Base-by-base conservation (phyloP, 2,797 vertebrate genomes). In the Columba guinea region DNA sequence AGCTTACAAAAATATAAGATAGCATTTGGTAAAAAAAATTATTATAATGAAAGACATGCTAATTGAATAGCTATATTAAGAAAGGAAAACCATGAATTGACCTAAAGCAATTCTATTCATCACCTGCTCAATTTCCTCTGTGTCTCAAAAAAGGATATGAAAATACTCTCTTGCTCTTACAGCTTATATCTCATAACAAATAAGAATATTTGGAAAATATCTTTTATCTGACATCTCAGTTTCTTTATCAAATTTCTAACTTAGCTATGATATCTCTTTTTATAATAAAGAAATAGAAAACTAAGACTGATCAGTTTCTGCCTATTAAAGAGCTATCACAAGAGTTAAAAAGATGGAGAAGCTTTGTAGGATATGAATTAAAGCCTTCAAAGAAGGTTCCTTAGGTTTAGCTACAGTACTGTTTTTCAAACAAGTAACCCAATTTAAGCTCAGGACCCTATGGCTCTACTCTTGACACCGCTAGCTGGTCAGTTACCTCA, bases 101-200 rank as follows among this genome's bases (percentile, higher is more conserved):
- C n/a, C 18, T 85, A 60, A 87, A 56, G 20, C 32, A 80, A 69
- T 94, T 87, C 35, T 44, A 56, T 87, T 94, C 56, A 80, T 74
- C 86, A 94, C 55, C 49, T 87, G 59, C 60, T 84, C 64, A 82
- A 71, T 95, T 95, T 94, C 75, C 74, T 93, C 62, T 90, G 27
- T 79, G n/a, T 94, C 59, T 87, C 63, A 84, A 76, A 93, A 81
- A 39, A 91, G 80, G 85, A 92, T 90, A 79, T 71, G 62, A 91
- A 93, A 92, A 92, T 79, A 94, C 65, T 79, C 32, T 86, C 34
- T 69, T 76, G 30, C 32, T 84, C 86, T 92, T 46, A 20, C 48
- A 88, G 9, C 21, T 94, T 69, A 52, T 10, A 46, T 82, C 52
- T 59, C 17, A 20, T 69, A 76, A 82, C 4, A 87, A 92, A 44